phyloP scores from a whole-genome alignment of 2,113 vertebrate genomes.

The Ammodytes marinus region DNA sequence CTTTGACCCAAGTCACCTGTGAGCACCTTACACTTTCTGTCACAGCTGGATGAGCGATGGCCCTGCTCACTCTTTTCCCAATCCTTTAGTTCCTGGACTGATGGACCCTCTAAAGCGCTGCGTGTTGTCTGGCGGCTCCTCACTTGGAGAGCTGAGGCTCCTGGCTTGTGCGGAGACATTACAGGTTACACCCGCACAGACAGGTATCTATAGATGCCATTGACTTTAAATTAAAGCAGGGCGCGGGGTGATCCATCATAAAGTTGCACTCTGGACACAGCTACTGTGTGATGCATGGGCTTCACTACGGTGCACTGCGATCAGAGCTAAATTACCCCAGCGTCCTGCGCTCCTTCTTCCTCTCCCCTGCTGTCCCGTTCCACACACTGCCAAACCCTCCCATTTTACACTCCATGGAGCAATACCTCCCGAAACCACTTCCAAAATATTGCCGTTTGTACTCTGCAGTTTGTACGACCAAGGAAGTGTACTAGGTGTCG shows the following conservation, averaged over 20 bases:
- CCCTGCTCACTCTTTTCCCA: neutral
- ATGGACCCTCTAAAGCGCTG: conserved; percentile 12
- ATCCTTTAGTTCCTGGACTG: conserved; percentile 27
- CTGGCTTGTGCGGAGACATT: conserved; percentile 64
- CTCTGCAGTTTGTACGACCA: conserved; percentile 17
- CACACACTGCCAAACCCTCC: conserved; percentile 53
- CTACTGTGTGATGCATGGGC: conserved; percentile 79
- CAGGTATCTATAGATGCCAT: conserved; percentile 81
- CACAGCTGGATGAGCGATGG: conserved; percentile 57
- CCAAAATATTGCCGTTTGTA: conserved; percentile 52
- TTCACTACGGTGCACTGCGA: conserved; percentile 44
- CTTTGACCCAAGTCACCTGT: conserved; percentile 56
- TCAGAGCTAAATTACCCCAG: conserved; percentile 75
- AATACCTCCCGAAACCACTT: conserved; percentile 42
- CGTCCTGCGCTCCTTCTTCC: conserved; percentile 50
- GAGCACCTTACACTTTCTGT: conserved; percentile 47
- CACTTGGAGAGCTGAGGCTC: conserved; percentile 32
- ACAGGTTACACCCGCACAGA: conserved; percentile 65
- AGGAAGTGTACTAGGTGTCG: conserved; percentile 27
- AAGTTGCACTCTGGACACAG: conserved; percentile 59
- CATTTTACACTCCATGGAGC: conserved; percentile 68
- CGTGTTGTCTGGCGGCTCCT: conserved; percentile 30
- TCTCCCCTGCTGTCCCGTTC: conserved; percentile 48
- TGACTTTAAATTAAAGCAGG: conserved; percentile 79
- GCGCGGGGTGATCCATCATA: conserved; percentile 78